Percentiles rank a stretch among this genome's conserved stretches.
These are phyloP conservation scores for Sisyra nigra DNA, from an alignment of 2,888 invertebrate genomes.

Conservation along the genomic window DNA sequence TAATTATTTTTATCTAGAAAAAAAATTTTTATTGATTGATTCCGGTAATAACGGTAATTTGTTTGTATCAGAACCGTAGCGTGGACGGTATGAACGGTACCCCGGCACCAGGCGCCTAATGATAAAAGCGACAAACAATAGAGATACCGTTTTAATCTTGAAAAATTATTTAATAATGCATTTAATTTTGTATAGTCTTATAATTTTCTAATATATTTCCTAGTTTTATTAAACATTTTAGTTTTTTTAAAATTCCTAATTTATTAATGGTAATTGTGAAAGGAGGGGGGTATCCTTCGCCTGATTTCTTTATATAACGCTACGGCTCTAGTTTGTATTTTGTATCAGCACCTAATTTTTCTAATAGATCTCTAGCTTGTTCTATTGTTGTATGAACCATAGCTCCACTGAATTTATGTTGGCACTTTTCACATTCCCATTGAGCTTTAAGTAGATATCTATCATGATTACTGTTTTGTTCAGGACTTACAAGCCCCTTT, in stretches of 20 bases:
- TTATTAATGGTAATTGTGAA: too few species aligned
- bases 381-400: conserved; percentile 30
- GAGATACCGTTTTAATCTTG: too few species aligned
- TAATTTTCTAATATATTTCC: too few species aligned
- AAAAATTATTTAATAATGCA: too few species aligned
- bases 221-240: too few species aligned
- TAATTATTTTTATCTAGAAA: conserved; percentile 30
- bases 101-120: too few species aligned
- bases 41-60: not conserved
- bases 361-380: conserved; percentile 28
- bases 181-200: too few species aligned
- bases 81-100: too few species aligned
- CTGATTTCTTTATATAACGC: not conserved
- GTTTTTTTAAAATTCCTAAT: too few species aligned
- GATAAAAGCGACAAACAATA: too few species aligned
- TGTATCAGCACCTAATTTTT: conserved; percentile 22
- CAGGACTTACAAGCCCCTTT: conserved; percentile 26
- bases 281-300: too few species aligned
- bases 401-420: conserved; percentile 23
- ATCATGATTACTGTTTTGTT: conserved; percentile 1
- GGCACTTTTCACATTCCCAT: conserved; percentile 40
- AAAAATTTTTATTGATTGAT: not conserved
- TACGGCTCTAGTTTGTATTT: not conserved
- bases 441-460: conserved; percentile 15
- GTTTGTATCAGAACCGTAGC: too few species aligned